A percentile compares a stretch with the other conserved stretches of the same genome.
Conservation (phyloP, 2,888 invertebrate genomes). For the Pterobdella sp. region DNA sequence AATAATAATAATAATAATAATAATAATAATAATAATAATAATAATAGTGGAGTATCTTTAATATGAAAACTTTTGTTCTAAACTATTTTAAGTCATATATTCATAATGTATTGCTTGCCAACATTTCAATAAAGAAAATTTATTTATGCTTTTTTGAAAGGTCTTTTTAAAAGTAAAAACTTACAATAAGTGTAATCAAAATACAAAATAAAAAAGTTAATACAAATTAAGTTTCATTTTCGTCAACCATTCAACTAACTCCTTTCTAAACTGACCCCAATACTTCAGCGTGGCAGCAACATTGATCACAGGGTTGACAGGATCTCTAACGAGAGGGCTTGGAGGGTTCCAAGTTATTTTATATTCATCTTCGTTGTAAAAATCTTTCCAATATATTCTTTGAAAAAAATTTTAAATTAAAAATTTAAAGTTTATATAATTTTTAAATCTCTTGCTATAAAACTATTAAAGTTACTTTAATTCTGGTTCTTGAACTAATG, state of each 20-base stretch:
- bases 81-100: too few relatives aligned
- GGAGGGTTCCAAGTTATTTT: constrained; percentile 39
- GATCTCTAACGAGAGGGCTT: constrained; percentile 38
- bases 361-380: constrained; percentile 32
- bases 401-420: not conserved
- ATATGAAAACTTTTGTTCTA: too few relatives aligned
- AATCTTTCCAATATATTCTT: constrained; percentile 37
- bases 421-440: not conserved
- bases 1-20: too few relatives aligned
- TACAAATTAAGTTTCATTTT: constrained; percentile 4
- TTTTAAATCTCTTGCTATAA: not conserved
- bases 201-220: not conserved
- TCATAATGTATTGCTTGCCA: too few relatives aligned
- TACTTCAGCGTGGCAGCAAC: constrained; percentile 38
- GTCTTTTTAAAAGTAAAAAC: too few relatives aligned
- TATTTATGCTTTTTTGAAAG: not conserved
- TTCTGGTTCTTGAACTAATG: constrained; percentile 36
- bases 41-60: too few relatives aligned
- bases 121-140: too few relatives aligned
- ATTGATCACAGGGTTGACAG: constrained; percentile 39
- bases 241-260: constrained; percentile 35
- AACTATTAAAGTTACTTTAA: constrained; percentile 32
- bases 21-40: too few relatives aligned
- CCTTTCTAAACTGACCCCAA: constrained; percentile 40
- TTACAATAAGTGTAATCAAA: too few relatives aligned